Base-by-base conservation (phyloP, 2,888 invertebrate species). In the Trilocha varians region DNA sequence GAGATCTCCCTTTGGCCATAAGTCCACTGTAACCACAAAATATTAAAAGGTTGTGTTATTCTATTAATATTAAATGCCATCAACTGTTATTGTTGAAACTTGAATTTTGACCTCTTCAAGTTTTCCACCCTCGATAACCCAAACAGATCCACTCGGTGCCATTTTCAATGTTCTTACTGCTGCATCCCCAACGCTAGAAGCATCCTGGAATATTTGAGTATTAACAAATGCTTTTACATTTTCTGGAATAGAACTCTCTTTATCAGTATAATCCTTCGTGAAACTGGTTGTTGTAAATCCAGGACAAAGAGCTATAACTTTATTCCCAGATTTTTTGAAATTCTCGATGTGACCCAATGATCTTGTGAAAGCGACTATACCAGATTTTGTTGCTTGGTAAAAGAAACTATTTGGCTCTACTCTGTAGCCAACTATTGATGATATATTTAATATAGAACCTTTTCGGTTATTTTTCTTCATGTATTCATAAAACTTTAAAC, bases 81-180 rank as follows among this genome's bases (percentile, higher is more conserved):
- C n/a, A n/a, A n/a, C n/a, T n/a, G n/a, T n/a, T n/a, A n/a, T n/a
- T n/a, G n/a, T n/a, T n/a, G n/a, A n/a, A n/a, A n/a, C n/a, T n/a
- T n/a, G n/a, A n/a, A n/a, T n/a, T n/a, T n/a, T n/a, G n/a, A n/a
- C n/a, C n/a, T n/a, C n/a, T 25, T 25, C 25, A 25, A 25, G 51
- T 47, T 45, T 53, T 41, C 45, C 48, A 46, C 47, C 47, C 48
- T 50, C 51, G 53, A 48, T 46, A 47, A 52, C 48, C 52, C 49
- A 86, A 2, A 75, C 75, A 11, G 79, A 75, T 1, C 84, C 86
- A 49, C 71, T 82, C 13, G 72, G 65, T 3, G 76, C 85, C 41
- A 70, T 59, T 25, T 56, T 45, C 35, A 57, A 62, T 13, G 60
- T 46, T 14, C 61, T 59, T 5, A 60, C 53, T 3, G 57, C 57